Conservation (phyloP, 2,113 vertebrate species). For the Gracilinanus agilis region DNA sequence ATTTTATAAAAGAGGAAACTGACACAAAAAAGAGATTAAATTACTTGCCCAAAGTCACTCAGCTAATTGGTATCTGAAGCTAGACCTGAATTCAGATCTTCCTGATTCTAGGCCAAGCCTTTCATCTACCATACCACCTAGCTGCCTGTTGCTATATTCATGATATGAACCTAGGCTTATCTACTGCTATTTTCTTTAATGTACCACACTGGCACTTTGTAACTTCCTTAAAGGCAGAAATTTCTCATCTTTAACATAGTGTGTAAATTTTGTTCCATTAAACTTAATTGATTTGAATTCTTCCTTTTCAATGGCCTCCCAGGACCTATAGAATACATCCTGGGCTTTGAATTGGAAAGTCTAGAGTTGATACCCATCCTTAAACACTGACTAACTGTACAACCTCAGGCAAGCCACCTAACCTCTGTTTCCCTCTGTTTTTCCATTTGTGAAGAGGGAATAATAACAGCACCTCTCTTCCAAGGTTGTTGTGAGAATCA, state of each 20-base stretch:
- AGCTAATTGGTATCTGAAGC: no score
- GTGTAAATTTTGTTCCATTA: conserved; percentile 14
- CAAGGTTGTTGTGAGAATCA: conserved; percentile 10
- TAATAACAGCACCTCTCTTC: conserved; percentile 3
- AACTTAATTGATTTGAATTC: conserved; percentile 32
- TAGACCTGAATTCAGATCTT: no score
- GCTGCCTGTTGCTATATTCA: background rate
- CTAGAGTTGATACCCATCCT: background rate
- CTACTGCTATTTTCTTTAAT: background rate
- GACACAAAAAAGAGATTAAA: no score
- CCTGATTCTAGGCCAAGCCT: no score
- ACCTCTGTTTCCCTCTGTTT: background rate
- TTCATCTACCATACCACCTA: background rate
- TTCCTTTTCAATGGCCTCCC: background rate
- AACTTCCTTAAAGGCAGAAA: background rate
- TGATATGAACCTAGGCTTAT: background rate
- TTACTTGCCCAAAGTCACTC: no score
- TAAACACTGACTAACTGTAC: background rate
- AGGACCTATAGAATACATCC: background rate
- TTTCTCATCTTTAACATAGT: background rate
- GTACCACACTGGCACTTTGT: background rate
- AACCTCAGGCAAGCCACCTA: conserved; percentile 13
- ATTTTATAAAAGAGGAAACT: no score
- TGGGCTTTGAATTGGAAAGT: background rate
- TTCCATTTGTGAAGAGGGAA: conserved; percentile 12